Percentiles rank a stretch among this genome's conserved stretches.
These are phyloP conservation scores for Poecilia latipinna DNA, from an alignment of 2,113 vertebrate species.

Conservation along the genomic window DNA sequence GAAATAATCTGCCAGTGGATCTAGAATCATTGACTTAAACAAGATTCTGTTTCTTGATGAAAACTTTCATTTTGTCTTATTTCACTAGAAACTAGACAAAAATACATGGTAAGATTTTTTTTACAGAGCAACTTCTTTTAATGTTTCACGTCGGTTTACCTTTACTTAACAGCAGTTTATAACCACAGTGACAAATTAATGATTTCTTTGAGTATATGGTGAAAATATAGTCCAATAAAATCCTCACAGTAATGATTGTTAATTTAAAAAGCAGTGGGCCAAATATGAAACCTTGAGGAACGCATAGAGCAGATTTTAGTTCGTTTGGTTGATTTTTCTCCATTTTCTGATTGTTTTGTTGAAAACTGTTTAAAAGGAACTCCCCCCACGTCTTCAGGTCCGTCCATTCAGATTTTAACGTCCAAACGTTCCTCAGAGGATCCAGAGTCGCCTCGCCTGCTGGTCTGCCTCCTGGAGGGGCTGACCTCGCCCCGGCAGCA, in stretches of 20 bases:
- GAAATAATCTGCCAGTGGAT: too few species aligned
- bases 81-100: too few species aligned
- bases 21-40: too few species aligned
- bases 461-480: conserved; percentile 51
- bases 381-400: conserved; percentile 17
- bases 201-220: not conserved
- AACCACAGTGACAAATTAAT: too few species aligned
- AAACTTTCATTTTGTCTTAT: too few species aligned
- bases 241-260: not conserved
- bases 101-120: too few species aligned
- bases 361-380: too few species aligned
- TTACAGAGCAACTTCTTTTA: too few species aligned
- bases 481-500: conserved; percentile 4
- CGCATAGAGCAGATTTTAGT: not conserved
- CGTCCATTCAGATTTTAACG: conserved; percentile 20
- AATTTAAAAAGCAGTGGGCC: not conserved
- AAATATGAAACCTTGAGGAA: not conserved
- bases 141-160: too few species aligned
- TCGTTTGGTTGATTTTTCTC: not conserved
- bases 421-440: not conserved
- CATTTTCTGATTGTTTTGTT: not conserved
- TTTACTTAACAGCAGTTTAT: too few species aligned
- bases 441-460: conserved; percentile 13
- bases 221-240: not conserved
- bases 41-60: too few species aligned